Base-by-base conservation (phyloP, 2,113 vertebrate genomes). In the Hyperopisus bebe region DNA sequence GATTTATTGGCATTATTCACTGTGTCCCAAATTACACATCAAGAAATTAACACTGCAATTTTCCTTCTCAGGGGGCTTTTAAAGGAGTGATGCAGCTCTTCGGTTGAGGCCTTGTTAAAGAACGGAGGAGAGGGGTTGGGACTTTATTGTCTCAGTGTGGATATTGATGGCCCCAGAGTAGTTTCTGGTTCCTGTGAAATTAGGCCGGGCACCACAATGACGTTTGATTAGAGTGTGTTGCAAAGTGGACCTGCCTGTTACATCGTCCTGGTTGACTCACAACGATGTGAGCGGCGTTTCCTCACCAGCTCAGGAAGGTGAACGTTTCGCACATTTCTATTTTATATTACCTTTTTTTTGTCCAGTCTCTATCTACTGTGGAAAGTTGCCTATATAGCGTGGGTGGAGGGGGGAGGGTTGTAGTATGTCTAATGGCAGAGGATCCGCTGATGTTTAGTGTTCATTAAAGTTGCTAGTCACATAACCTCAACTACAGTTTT, bases 1-100 rank as follows among this genome's bases (percentile, higher is more conserved):
- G 87, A 90, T 90, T 90, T 66, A 90, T 89, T 85, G 88, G 87
- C 50, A 27, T 89, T 90, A 74, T 89, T 90, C 88, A 13, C 82
- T 17, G 90, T 9, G 74, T 89, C 55, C 87, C 27, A 70, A 89
- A 89, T 90, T 90, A 86, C 87, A 48, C 80, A 89, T 89, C 70
- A 70, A 66, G 50, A 85, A 90, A 89, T 86, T 88, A 84, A 88
- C 90, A 89, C 85, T 47, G 46, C 77, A 85, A 88, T 89, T 89
- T 51, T 46, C 88, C 66, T 50, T 89, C 90, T 89, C 80, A 70
- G 80, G 19, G n/a, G 82, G 17, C 44, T 55, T 82, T 85, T 88
- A 85, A 86, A 13, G n/a, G n/a, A 62, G 66, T 11, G 17, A 46
- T 42, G n/a, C 7, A 39, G 53, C 85, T 35, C 21, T 24, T 47